phyloP scores from a whole-genome alignment of 2,797 vertebrate species.

The Sparidentex hasta region DNA sequence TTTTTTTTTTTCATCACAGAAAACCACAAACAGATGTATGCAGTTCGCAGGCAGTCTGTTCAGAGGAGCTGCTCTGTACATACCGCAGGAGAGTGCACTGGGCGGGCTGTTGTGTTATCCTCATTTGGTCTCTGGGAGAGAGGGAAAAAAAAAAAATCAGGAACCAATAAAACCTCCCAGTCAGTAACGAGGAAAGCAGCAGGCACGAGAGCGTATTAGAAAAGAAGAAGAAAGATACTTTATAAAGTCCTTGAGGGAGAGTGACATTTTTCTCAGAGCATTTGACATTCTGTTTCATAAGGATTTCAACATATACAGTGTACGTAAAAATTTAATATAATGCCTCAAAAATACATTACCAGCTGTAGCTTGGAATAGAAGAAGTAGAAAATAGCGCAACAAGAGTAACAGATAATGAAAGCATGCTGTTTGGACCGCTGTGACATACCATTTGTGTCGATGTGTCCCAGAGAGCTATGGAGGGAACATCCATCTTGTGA shows the following conservation, averaged over 20 bases:
- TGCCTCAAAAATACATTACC: too few relatives aligned
- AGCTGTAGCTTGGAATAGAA: background rate
- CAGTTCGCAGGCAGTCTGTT: slow-evolving; percentile 13
- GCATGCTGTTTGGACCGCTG: background rate
- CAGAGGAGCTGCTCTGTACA: background rate
- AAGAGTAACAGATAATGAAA: background rate
- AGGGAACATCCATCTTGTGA: background rate
- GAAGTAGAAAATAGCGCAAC: background rate
- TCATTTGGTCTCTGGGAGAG: background rate
- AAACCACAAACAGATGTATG: slow-evolving; percentile 47
- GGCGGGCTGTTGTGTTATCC: slow-evolving; percentile 1
- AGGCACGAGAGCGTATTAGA: background rate
- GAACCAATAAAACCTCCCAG: background rate
- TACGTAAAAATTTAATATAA: too few relatives aligned
- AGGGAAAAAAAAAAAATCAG: background rate
- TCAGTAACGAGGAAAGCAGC: slow-evolving; percentile 7
- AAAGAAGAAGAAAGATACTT: too few relatives aligned
- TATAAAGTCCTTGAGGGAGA: too few relatives aligned
- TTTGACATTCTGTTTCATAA: too few relatives aligned
- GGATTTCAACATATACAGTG: too few relatives aligned
- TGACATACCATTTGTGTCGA: background rate
- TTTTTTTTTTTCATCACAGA: slow-evolving; percentile 26
- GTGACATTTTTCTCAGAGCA: too few relatives aligned
- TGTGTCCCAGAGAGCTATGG: slow-evolving; percentile 1
- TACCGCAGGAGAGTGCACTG: background rate